Percentiles rank a stretch among this genome's conserved stretches.
These are phyloP conservation scores for Lordiphosa fenestrarum DNA, from an alignment of 2,888 invertebrate genomes.

Conservation along the genomic window DNA sequence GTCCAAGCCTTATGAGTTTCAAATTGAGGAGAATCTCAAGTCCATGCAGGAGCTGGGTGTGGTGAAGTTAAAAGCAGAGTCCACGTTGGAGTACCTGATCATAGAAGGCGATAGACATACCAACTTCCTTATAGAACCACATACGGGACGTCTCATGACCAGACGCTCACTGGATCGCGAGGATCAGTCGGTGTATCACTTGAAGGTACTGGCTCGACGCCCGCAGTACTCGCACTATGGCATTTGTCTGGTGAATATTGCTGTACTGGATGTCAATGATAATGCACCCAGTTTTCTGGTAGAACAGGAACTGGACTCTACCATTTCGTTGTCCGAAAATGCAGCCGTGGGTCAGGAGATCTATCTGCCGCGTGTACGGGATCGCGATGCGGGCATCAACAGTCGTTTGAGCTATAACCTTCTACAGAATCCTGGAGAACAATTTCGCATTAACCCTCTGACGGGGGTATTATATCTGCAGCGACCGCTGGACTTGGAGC, in stretches of 20 bases:
- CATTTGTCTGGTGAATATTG: conserved; percentile 89
- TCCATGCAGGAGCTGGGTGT: conserved; percentile 86
- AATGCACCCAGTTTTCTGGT: conserved; percentile 91
- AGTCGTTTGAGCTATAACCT: conserved; percentile 91
- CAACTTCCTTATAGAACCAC: conserved; percentile 90
- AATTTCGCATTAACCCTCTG: conserved; percentile 91
- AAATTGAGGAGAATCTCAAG: conserved; percentile 90
- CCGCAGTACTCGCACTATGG: conserved; percentile 82
- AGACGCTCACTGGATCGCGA: conserved; percentile 92
- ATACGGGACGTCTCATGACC: conserved; percentile 89
- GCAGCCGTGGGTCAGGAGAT: conserved; percentile 96
- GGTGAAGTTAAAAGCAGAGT: conserved; percentile 82
- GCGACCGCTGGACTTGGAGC: conserved; percentile 88
- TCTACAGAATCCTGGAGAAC: conserved; percentile 88
- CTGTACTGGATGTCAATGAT: conserved; percentile 93
- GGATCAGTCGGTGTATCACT: conserved; percentile 86
- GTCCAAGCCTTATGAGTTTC: conserved; percentile 89
- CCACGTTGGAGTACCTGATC: conserved; percentile 82
- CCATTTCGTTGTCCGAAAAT: conserved; percentile 89
- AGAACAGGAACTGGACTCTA: conserved; percentile 85
- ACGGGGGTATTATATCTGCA: conserved; percentile 94
- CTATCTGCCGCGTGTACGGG: conserved; percentile 91
- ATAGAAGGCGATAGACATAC: conserved; percentile 81
- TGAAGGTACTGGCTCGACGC: conserved; percentile 90
- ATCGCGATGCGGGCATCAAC: conserved; percentile 94